These are phyloP conservation scores for Metopolophium dirhodum DNA, from an alignment of 1,140 invertebrate species.

Conservation along the genomic window DNA sequence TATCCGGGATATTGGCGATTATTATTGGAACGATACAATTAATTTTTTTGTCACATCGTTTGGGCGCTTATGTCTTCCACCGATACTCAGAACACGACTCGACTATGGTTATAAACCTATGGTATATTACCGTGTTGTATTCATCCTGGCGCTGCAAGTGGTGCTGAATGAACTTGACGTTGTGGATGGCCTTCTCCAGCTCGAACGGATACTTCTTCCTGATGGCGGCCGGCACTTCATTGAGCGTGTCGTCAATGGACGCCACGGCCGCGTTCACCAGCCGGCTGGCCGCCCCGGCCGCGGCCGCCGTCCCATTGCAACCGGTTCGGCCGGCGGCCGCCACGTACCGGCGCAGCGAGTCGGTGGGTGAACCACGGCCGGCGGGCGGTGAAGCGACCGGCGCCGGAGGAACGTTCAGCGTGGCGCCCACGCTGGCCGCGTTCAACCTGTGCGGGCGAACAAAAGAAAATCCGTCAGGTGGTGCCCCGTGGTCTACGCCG, in stretches of 20 bases:
- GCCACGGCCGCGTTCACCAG: conserved; percentile 66
- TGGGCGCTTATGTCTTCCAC: too few relatives aligned
- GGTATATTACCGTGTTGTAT: conserved; percentile 80
- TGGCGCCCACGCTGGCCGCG: conserved; percentile 44
- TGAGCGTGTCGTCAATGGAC: conserved; percentile 76
- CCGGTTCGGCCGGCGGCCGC: conserved; percentile 63
- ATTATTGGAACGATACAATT: too few relatives aligned
- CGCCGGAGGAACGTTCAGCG: conserved; percentile 43
- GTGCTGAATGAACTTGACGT: conserved; percentile 94
- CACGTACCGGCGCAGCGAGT: conserved; percentile 71
- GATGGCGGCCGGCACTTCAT: conserved; percentile 71
- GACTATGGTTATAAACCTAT: too few relatives aligned
- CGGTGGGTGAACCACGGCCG: conserved; percentile 76
- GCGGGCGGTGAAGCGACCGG: conserved; percentile 61
- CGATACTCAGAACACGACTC: too few relatives aligned
- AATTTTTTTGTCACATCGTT: too few relatives aligned
- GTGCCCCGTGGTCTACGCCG: not conserved
- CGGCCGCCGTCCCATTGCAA: conserved; percentile 72
- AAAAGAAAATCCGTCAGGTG: not conserved
- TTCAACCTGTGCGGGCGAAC: not conserved
- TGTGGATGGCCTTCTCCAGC: conserved; percentile 90
- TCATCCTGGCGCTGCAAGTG: conserved; percentile 92
- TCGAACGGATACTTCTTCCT: conserved; percentile 89
- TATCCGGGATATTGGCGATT: too few relatives aligned
- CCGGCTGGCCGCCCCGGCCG: conserved; percentile 41